These are phyloP conservation scores for Bothrops jararaca DNA, from an alignment of 2,113 vertebrate species.

Conservation along the genomic window DNA sequence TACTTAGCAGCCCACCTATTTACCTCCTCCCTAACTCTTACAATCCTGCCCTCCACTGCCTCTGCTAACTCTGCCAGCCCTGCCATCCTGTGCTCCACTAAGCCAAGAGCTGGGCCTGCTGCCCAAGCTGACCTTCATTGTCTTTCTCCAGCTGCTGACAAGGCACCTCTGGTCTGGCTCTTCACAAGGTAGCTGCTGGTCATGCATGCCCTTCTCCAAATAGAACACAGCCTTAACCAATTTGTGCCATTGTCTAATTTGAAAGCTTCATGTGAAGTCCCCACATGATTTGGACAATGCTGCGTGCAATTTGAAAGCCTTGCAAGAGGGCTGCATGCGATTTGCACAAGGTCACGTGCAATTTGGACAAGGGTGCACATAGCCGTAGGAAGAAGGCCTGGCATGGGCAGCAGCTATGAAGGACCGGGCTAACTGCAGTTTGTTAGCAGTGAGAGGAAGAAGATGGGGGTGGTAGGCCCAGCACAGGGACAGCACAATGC, in stretches of 20 bases:
- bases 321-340: neutral
- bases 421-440: neutral
- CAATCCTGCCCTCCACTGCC: too few species aligned
- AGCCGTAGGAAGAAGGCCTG: neutral
- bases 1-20: too few species aligned
- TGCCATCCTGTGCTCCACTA: neutral
- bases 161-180: too few species aligned
- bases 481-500: neutral
- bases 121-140: neutral
- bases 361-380: neutral
- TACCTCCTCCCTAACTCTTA: too few species aligned
- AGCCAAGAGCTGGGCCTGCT: neutral
- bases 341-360: neutral
- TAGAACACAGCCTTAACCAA: neutral
- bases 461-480: neutral
- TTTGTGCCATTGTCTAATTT: too few species aligned
- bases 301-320: neutral
- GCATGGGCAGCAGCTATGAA: neutral
- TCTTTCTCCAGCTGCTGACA: neutral
- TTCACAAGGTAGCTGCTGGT: neutral
- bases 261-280: too few species aligned
- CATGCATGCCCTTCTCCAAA: neutral
- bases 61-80: neutral
- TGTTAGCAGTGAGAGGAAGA: neutral
- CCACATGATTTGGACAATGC: too few species aligned